A percentile compares a stretch with the other conserved stretches of the same genome.
Conservation (phyloP, 2,797 vertebrate species). For the Molothrus aeneus region DNA sequence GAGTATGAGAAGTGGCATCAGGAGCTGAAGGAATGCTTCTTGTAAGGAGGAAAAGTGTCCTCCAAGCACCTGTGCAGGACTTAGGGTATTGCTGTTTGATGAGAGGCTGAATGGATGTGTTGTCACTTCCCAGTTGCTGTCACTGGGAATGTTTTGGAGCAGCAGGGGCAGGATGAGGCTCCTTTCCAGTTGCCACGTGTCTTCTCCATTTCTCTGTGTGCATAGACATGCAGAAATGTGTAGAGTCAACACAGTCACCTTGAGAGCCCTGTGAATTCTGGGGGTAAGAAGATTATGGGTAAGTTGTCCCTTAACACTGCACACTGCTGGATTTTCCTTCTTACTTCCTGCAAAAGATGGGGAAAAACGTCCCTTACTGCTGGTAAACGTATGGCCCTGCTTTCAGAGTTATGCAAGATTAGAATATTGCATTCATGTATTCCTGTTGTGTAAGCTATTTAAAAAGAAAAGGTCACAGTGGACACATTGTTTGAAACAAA, state of each 20-base stretch:
- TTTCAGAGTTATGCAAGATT: constrained; percentile 18
- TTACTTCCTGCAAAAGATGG: not conserved
- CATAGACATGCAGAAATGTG: not conserved
- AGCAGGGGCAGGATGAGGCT: not conserved
- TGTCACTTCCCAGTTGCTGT: not conserved
- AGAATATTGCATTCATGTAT: not conserved
- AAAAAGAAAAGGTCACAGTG: constrained; percentile 2
- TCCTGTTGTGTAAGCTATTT: constrained; percentile 18
- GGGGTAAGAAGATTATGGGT: not conserved
- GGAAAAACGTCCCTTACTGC: not conserved
- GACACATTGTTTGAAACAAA: not conserved
- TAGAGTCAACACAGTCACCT: not conserved
- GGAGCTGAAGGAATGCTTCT: not conserved
- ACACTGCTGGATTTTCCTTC: not conserved
- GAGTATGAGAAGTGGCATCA: not conserved
- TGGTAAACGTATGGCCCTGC: not conserved
- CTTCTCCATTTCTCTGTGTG: accelerated
- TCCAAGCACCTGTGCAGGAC: not conserved
- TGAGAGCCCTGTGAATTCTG: not conserved
- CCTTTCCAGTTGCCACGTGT: not conserved
- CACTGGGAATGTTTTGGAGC: not conserved
- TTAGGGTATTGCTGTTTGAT: accelerated
- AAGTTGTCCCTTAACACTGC: not conserved
- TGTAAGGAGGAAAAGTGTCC: not conserved
- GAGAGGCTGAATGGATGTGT: accelerated